These are phyloP conservation scores for Caenorhabditis angaria DNA, from an alignment of 2,888 invertebrate species.

Conservation along the genomic window DNA sequence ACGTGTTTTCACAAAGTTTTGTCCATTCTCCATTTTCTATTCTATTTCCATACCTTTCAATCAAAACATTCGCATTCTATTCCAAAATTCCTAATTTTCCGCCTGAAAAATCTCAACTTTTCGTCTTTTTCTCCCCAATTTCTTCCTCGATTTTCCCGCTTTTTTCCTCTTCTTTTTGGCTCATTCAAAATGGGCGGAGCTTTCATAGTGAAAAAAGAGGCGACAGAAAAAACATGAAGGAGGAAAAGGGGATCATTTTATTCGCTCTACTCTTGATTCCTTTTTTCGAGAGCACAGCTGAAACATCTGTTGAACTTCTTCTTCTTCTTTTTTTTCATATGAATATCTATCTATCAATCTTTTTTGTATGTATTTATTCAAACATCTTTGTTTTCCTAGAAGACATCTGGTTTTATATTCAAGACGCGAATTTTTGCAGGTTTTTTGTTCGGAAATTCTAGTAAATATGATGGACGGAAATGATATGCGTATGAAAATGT, in stretches of 20 bases:
- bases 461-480: slow-evolving; percentile 44
- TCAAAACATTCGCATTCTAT: neutral
- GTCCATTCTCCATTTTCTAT: too few relatives aligned
- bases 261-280: neutral
- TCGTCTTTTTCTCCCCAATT: too few relatives aligned
- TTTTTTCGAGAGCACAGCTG: too few relatives aligned
- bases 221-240: neutral
- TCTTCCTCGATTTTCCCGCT: neutral
- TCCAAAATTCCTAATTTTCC: neutral
- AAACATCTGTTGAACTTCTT: too few relatives aligned
- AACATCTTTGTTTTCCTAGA: neutral
- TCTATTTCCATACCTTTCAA: neutral
- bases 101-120: slow-evolving; percentile 1
- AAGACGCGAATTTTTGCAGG: too few relatives aligned
- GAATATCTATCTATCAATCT: too few relatives aligned
- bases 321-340: too few relatives aligned
- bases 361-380: too few relatives aligned
- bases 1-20: too few relatives aligned
- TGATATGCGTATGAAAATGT: slow-evolving; percentile 53
- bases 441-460: slow-evolving; percentile 5
- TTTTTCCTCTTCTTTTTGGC: neutral
- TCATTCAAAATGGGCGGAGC: slow-evolving; percentile 1
- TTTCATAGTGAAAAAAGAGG: neutral
- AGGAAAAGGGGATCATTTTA: neutral
- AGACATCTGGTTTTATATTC: neutral